Base-by-base conservation (phyloP, 2,888 invertebrate species). In the Parnassius orleans region DNA sequence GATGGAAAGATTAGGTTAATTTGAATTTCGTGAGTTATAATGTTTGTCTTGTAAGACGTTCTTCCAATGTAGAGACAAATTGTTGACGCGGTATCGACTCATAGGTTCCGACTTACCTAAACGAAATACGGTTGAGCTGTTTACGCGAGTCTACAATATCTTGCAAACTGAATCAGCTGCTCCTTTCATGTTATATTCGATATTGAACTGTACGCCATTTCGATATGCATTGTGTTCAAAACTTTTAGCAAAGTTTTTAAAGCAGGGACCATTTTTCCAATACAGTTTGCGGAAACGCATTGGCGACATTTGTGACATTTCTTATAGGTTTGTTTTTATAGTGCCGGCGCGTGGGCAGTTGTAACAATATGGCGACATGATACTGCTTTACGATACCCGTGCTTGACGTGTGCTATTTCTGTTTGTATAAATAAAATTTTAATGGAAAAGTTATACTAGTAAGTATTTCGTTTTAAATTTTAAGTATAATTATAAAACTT, bases 21-120 rank as follows among this genome's bases (percentile, higher is more conserved):
- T 86, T 84, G 81, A 83, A 81, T 81, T 89, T 83, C 88, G 90
- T 88, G 88, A 83, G 86, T 78, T 81, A 77, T 80, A 72, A 66
- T 89, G 87, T 90, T 90, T 90, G 80, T 84, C 77, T 90, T 85
- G 84, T 82, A 85, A 84, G 80, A 74, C 82, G 83, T 80, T 78
- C 74, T 69, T 67, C 78, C 86, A 84, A 87, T 87, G 86, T 76
- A 81, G 81, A 82, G 81, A 88, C 89, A 89, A 89, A 87, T 89
- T 91, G 90, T 89, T 90, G 84, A 87, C 86, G 79, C 76, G 84
- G 89, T 87, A 82, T 90, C 90, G 82, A 85, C 82, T 88, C 90
- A 84, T 80, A 79, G 83, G 83, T 84, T 79, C 84, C 81, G 78
- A 76, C 74, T 67, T 86, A 86, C 86, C 86, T 88, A 85, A 77